Evolutionary conservation across 2,797 vertebrate genomes (phyloP), one percentile per base, ranked within the genome.

Genomic region (Apogon hyalosoma): DNA sequence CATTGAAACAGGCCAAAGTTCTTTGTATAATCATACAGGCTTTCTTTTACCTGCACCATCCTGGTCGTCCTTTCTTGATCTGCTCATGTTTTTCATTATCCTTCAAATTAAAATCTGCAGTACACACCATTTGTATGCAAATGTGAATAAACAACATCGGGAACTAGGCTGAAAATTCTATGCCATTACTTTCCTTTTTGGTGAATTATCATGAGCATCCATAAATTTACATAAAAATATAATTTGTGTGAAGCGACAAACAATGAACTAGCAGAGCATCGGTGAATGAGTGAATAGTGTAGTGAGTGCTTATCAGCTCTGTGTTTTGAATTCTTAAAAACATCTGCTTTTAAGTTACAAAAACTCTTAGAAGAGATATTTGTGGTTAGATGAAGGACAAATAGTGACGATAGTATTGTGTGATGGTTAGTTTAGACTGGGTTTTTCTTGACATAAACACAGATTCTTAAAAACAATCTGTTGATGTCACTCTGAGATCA

Each of bases 181-280:
- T 61, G 13, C 65, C 33, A 36, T 77, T 67, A 69, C 61, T 67
- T 62, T 55, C 15, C 53, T 63, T 58, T 77, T 83, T 61, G 12
- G 6, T 3, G 33, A 61, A 76, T 82, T 64, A 52, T 38, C 63
- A 42, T 42, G 41, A 42, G 80, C 71, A 43, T 55, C 21, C 58
- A 56, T 62, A 58, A 38, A 65, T 77, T 75, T 69, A 50, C 63
- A 67, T 58, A 36, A 5, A 7, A 73, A 67, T 50, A 53, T 28
- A 54, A 55, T 39, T 71, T 49, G 8, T 58, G 58, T 53, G 36
- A 69, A 53, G 54, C 41, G 58, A 51, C 47, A n/a, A 60, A 59
- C 33, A 58, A 21, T 49, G 49, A 31, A 56, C 24, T 36, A 18
- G 1, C n/a, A 33, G 7, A 33, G 21, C 39, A 18, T 21, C 21